Evolutionary conservation across 92 coral and sea anemone genomes (phyloP), one percentile per base, ranked within the genome.

Genomic region (Anthopleura xanthogrammica): DNA sequence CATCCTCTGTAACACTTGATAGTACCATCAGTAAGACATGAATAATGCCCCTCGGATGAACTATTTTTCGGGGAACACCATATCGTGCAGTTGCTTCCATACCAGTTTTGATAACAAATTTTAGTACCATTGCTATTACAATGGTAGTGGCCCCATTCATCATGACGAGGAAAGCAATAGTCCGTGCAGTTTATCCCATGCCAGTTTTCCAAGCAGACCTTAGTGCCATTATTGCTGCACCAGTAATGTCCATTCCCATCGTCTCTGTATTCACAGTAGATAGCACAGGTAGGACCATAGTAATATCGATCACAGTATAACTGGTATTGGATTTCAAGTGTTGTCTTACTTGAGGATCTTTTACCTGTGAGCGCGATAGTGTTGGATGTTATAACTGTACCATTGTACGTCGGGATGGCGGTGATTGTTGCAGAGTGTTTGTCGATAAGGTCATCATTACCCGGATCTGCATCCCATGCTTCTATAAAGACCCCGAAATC

Each of bases 91-190:
- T 29, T 39, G 5, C 40, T 60, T 7, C 95, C 95, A 60, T 84
- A 87, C 86, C 87, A 92, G 80, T 84, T 29, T 70, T 24, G 84
- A 79, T 81, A 76, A 74, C 95, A 92, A 17, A 77, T n/a, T 54
- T 82, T 86, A 24, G 43, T 52, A 16, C 97, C 97, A 16, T 90
- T 85, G 1, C 74, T 14, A 46, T 91, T 74, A 72, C 94, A 93
- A 71, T 48, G 54, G 77, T 93, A 88, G 71, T 90, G 98, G 12
- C 96, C 97, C 68, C 12, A 29, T 17, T 81, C 82, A 84, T 88
- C 88, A 23, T 90, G 82, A 24, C 91, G 86, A 46, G 98, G 93
- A 12, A 79, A 43, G 52, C 98, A 95, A 50, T 89, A 92, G 72
- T 76, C 81, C 0, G 78, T 75, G 83, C 98, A 95, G 41, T 86